phyloP scores from a whole-genome alignment of 1,140 invertebrate genomes.

The Drosophila sechellia region DNA sequence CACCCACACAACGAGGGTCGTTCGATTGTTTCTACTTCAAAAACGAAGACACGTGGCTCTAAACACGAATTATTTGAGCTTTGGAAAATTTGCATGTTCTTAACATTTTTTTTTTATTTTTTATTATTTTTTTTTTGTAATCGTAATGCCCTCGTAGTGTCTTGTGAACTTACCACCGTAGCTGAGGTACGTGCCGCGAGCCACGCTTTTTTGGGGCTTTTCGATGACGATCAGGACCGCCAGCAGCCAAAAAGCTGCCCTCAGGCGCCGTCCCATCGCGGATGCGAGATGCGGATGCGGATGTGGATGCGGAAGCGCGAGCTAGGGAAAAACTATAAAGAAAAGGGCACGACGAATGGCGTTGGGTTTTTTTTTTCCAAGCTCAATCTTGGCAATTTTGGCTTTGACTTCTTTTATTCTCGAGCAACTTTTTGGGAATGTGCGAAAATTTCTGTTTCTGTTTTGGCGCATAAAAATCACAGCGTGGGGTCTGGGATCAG shows the following conservation, averaged over 20 bases:
- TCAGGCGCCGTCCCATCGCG: slow-evolving; percentile 58
- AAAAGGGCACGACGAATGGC: too few species aligned
- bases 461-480: slow-evolving; percentile 66
- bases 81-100: too few species aligned
- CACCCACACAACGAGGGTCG: too few species aligned
- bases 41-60: too few species aligned
- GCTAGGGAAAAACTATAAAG: neutral
- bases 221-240: slow-evolving; percentile 56
- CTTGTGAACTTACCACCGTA: slow-evolving; percentile 52
- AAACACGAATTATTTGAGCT: too few species aligned
- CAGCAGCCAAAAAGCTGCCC: slow-evolving; percentile 65
- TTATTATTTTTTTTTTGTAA: neutral
- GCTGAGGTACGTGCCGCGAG: slow-evolving; percentile 38
- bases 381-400: slow-evolving; percentile 17
- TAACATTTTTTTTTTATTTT: too few species aligned
- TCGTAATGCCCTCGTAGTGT: neutral
- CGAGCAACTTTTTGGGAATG: slow-evolving; percentile 24
- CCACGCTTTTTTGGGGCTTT: slow-evolving; percentile 16
- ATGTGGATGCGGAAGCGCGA: slow-evolving; percentile 23
- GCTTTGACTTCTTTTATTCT: slow-evolving; percentile 4
- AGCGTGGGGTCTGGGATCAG: slow-evolving; percentile 38
- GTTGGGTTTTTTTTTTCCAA: neutral
- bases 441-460: slow-evolving; percentile 28
- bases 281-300: slow-evolving; percentile 24
- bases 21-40: too few species aligned